Percentiles rank a stretch among this genome's conserved stretches.
These are phyloP conservation scores for Osedax fenrisi DNA, from an alignment of 2,888 invertebrate species.

Conservation along the genomic window DNA sequence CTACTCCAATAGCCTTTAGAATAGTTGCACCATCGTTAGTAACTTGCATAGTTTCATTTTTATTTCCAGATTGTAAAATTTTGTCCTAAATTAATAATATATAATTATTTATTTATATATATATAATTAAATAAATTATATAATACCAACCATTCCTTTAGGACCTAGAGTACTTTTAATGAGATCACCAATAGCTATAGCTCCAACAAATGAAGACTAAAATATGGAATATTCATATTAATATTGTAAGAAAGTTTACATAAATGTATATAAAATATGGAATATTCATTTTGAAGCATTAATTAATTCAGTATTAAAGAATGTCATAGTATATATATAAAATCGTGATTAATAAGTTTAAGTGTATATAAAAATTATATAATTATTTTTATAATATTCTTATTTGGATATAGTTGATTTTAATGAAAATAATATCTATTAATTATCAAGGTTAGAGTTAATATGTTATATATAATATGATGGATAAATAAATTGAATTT, in stretches of 20 bases:
- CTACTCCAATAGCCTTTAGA: constrained; percentile 83
- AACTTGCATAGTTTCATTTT: constrained; percentile 64
- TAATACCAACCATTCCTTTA: constrained; percentile 73
- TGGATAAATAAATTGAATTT: too few relatives aligned
- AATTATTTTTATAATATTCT: too few relatives aligned
- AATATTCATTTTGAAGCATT: not conserved
- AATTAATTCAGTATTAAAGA: not conserved
- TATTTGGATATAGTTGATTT: too few relatives aligned
- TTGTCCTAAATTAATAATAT: constrained; percentile 51
- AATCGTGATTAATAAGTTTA: too few relatives aligned
- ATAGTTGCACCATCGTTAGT: constrained; percentile 99
- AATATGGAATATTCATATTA: constrained; percentile 35
- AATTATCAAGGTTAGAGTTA: too few relatives aligned
- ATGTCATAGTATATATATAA: too few relatives aligned
- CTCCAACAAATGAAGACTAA: constrained; percentile 85
- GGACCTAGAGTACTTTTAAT: constrained; percentile 96
- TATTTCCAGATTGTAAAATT: constrained; percentile 50
- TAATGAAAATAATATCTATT: too few relatives aligned
- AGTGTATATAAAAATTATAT: too few relatives aligned
- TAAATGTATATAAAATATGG: not conserved
- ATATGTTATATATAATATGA: too few relatives aligned
- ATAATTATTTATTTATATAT: not conserved
- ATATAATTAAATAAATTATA: not conserved
- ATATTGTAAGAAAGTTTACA: not conserved
- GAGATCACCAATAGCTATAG: constrained; percentile 93